Conservation (phyloP, 2,113 vertebrate genomes). For the Phaetusa simplex region DNA sequence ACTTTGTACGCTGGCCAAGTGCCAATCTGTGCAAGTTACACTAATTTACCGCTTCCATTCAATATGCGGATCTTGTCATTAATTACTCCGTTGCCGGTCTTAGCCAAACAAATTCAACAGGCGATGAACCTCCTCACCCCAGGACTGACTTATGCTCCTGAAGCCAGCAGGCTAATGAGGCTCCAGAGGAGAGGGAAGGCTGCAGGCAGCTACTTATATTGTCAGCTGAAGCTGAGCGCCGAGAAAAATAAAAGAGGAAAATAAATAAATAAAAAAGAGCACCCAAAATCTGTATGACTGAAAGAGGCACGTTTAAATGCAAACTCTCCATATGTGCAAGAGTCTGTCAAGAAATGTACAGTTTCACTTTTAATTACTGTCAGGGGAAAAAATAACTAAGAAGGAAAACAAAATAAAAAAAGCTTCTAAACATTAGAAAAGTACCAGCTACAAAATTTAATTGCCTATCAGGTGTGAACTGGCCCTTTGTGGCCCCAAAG, state of each 20-base stretch:
- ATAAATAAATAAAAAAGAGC: slow-evolving; percentile 56
- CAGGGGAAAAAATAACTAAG: slow-evolving; percentile 50
- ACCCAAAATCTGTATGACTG: slow-evolving; percentile 69
- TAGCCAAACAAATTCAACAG: not conserved
- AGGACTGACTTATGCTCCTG: not conserved
- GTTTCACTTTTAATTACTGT: slow-evolving; percentile 68
- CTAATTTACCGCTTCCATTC: not conserved
- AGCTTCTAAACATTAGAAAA: not conserved
- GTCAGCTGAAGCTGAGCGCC: not conserved
- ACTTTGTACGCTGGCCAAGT: not conserved
- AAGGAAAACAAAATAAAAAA: slow-evolving; percentile 48
- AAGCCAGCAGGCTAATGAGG: not conserved
- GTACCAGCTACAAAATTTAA: not conserved
- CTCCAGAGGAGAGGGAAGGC: not conserved
- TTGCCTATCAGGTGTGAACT: not conserved
- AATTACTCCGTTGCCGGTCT: not conserved
- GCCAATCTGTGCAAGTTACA: not conserved
- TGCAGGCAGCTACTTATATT: not conserved
- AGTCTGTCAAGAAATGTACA: slow-evolving; percentile 70
- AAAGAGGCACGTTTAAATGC: slow-evolving; percentile 72
- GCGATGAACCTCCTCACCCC: not conserved
- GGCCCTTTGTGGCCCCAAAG: not conserved
- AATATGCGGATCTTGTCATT: not conserved
- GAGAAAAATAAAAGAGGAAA: not conserved
- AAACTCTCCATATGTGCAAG: slow-evolving; percentile 72